These are phyloP conservation scores for Trogon melanurus DNA, from an alignment of 2,113 vertebrate genomes.

Conservation along the genomic window DNA sequence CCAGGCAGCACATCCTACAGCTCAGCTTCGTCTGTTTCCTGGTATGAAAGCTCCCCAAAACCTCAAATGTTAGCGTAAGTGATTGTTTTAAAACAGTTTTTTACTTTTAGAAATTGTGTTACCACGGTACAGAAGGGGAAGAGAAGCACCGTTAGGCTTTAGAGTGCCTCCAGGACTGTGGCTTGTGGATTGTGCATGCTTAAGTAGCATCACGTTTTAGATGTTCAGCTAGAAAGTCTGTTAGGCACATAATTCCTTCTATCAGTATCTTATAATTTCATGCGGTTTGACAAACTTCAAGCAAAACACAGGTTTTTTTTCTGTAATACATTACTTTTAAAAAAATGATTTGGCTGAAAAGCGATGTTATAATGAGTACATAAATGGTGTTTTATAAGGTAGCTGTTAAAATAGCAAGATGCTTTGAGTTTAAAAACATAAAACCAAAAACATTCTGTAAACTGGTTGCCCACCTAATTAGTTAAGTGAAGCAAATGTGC, in stretches of 20 bases:
- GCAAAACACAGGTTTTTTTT: not conserved
- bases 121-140: not conserved
- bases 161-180: not conserved
- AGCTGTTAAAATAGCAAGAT: not conserved
- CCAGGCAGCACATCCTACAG: conserved; percentile 69
- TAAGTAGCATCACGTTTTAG: not conserved
- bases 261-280: not conserved
- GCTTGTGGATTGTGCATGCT: not conserved
- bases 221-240: not conserved
- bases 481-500: not conserved
- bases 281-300: not conserved
- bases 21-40: conserved; percentile 77
- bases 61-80: conserved; percentile 94
- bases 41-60: conserved; percentile 90
- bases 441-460: not conserved
- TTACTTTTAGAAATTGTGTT: not conserved
- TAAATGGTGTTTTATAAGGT: not conserved
- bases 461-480: not conserved
- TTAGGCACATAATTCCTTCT: not conserved
- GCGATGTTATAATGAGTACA: not conserved
- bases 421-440: not conserved
- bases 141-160: not conserved
- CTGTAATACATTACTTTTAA: not conserved
- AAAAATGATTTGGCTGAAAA: not conserved
- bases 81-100: conserved; percentile 3